Base-by-base conservation (phyloP, 2,888 invertebrate genomes). In the Drosophila aldrichi region DNA sequence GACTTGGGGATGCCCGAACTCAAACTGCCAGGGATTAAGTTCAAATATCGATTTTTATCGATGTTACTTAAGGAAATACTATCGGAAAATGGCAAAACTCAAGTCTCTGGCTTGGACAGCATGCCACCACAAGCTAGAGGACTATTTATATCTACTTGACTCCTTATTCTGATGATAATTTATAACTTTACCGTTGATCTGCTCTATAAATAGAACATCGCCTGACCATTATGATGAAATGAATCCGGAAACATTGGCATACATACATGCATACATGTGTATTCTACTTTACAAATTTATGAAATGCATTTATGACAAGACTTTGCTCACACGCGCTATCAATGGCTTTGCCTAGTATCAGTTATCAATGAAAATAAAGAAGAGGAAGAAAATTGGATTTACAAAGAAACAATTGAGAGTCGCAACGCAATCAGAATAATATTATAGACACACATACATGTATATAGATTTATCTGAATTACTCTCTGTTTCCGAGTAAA, bases 341-440 rank as follows among this genome's bases (percentile, higher is more conserved):
- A 18, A 12, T 3, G 3, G 25, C 25, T 18, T 18, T 51, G 14
- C 36, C 16, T 36, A 20, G 36, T 52, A 43, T 38, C 0, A n/a
- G 44, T 18, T 25, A 46, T 57, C 43, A 46, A 57, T n/a, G 29
- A 10, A 5, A 10, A 12, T 14, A 7, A 3, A 12, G 32, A 32
- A 29, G 48, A n/a, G n/a, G 25, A 29, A 48, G 25, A 25, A 29
- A n/a, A 25, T 5, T 40, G 40, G n/a, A 54, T 38, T 62, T 54
- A 57, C 46, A 29, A 10, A 14, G 56, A 70, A 62, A 38, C 32
- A 52, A 29, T 59, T 22, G n/a, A 52, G 44, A 51, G 36, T 56
- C 6, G 7, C 46, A 16, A 2, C 41, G 52, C 56, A 32, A 25
- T 25, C 25, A 25, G 5, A 25, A 25, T 25, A 25, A 25, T 32